A percentile compares a stretch with the other conserved stretches of the same genome.
phyloP scores from a whole-genome alignment of 2,888 invertebrate species.

The Plebejus argus region DNA sequence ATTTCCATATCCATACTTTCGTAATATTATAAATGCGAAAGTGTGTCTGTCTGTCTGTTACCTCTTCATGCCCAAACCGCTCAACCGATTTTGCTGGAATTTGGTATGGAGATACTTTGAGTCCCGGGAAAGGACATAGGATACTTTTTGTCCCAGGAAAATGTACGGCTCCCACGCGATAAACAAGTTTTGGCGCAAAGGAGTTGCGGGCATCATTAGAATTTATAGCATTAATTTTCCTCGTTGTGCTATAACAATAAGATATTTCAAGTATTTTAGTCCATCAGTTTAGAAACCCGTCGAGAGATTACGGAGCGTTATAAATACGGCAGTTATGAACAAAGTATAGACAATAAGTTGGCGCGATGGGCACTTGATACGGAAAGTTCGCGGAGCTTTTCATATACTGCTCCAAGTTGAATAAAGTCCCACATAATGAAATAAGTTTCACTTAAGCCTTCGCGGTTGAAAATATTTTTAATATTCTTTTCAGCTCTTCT shows the following conservation, averaged over 20 bases:
- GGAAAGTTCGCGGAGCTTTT: conserved; percentile 40
- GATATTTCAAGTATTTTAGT: neutral
- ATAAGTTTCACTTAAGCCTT: conserved; percentile 55
- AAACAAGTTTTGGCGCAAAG: no score
- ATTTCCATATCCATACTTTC: no score
- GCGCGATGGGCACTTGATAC: conserved; percentile 39
- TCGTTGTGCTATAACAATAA: neutral
- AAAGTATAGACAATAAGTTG: conserved; percentile 34
- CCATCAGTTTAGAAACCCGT: neutral
- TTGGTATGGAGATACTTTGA: no score
- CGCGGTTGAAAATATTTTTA: conserved; percentile 50
- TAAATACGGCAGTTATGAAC: conserved; percentile 30
- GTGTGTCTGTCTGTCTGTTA: no score
- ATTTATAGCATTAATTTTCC: neutral
- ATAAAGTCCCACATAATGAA: conserved; percentile 61
- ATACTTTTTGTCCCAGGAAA: no score
- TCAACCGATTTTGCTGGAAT: no score
- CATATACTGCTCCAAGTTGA: conserved; percentile 47
- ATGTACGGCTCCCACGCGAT: no score
- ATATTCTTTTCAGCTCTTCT: conserved; percentile 45
- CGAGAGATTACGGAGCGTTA: conserved; percentile 22
- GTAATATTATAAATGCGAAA: no score
- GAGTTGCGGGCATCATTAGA: no score
- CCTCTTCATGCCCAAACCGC: no score
- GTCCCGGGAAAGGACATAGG: no score